These are phyloP conservation scores for Columbina picui DNA, from an alignment of 2,113 vertebrate species.

Conservation along the genomic window DNA sequence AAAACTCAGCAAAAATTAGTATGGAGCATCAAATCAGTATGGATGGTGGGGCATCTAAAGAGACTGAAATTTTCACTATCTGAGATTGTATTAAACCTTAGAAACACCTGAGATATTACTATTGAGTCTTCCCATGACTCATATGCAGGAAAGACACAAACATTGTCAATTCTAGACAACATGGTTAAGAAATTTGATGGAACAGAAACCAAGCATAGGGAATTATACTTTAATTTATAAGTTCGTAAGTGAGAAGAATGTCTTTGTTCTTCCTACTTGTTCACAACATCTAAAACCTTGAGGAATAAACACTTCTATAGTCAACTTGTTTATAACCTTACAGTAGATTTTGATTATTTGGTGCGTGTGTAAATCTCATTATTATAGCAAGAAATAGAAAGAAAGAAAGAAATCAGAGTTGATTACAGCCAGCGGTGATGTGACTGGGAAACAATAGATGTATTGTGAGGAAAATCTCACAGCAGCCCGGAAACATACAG, in stretches of 20 bases:
- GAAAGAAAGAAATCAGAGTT: background rate
- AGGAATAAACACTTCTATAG: constrained; percentile 10
- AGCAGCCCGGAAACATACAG: background rate
- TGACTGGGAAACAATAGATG: constrained; percentile 36
- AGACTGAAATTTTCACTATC: background rate
- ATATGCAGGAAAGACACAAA: background rate
- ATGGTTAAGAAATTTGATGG: background rate
- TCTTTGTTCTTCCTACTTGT: constrained; percentile 6
- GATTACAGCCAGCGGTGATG: constrained; percentile 17
- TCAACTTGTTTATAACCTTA: constrained; percentile 21
- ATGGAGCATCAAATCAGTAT: background rate
- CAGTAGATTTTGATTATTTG: background rate
- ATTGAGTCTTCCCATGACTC: background rate
- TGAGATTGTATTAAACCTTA: background rate
- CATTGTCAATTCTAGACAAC: background rate
- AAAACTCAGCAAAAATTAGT: background rate
- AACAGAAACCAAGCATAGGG: background rate
- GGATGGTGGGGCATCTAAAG: background rate
- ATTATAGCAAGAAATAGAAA: constrained; percentile 42
- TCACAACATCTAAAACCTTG: background rate
- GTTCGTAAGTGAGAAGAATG: background rate
- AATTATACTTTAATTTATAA: constrained; percentile 10
- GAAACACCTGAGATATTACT: background rate
- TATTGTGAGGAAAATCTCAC: constrained; percentile 33
- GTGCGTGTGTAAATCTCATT: background rate